Percentiles rank a stretch among this genome's conserved stretches.
Conservation (phyloP, 2,113 vertebrate species). For the Bufo gargarizans region DNA sequence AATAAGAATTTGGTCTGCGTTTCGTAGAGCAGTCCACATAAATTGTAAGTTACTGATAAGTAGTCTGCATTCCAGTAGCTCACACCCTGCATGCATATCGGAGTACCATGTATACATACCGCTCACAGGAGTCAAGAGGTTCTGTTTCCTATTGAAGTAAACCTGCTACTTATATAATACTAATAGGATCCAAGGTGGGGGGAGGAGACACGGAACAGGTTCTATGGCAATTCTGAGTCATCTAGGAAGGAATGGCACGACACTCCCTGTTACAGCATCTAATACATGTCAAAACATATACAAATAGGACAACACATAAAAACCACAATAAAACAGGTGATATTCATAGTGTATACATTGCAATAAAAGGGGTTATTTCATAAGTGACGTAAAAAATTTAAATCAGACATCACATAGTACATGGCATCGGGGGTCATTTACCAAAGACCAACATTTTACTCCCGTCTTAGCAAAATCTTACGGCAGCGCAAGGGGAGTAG, state of each 20-base stretch:
- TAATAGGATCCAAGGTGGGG: neutral
- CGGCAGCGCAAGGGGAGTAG: too few species aligned
- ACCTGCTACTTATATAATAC: neutral
- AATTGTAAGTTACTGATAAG: neutral
- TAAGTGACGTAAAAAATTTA: too few species aligned
- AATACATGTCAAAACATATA: neutral
- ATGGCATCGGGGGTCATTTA: too few species aligned
- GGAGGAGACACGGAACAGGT: constrained; percentile 1
- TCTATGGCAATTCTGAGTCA: constrained; percentile 3
- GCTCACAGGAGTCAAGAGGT: neutral
- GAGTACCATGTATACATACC: neutral
- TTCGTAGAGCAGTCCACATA: neutral
- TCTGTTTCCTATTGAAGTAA: neutral
- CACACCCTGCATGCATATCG: neutral
- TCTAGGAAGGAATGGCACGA: neutral
- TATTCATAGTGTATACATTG: neutral
- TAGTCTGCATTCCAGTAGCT: neutral
- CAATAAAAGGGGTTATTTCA: neutral
- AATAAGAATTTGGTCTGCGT: neutral
- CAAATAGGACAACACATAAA: neutral
- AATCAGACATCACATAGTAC: too few species aligned
- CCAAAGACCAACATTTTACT: too few species aligned
- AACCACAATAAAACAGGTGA: neutral
- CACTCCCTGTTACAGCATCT: neutral
- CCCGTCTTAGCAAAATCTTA: too few species aligned